Conservation (phyloP, 2,888 invertebrate genomes). For the Spicauda simplicius region DNA sequence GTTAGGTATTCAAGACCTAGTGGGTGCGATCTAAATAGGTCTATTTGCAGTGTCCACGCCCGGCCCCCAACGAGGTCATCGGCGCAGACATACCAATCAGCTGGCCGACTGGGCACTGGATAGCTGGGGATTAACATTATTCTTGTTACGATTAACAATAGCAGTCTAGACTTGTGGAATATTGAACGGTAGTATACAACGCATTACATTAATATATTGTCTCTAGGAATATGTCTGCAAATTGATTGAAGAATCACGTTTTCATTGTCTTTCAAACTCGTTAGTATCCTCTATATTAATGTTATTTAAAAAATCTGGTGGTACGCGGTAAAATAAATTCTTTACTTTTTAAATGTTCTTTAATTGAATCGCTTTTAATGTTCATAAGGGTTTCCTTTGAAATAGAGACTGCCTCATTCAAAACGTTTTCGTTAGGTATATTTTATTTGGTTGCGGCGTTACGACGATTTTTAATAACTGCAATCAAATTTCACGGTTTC, state of each 20-base stretch:
- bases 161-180: not conserved
- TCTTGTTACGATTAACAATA: constrained; percentile 1
- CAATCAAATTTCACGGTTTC: not conserved
- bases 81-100: constrained; percentile 52
- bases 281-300: too few relatives aligned
- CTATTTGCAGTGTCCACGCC: constrained; percentile 56
- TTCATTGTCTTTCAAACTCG: too few relatives aligned
- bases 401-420: not conserved
- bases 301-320: too few relatives aligned
- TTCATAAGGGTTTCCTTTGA: not conserved
- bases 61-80: constrained; percentile 67
- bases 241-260: too few relatives aligned
- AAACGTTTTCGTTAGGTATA: not conserved
- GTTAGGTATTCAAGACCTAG: constrained; percentile 19
- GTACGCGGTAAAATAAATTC: not conserved
- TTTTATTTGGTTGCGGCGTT: not conserved
- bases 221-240: too few relatives aligned
- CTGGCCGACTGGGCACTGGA: constrained; percentile 51
- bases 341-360: not conserved
- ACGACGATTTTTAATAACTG: not conserved
- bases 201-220: not conserved
- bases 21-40: constrained; percentile 42
- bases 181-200: not conserved
- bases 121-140: constrained; percentile 48
- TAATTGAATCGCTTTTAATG: not conserved